Evolutionary conservation across 2,797 vertebrate genomes (phyloP), one percentile per base, ranked within the genome.

Genomic region (Chaetophractus vellerosus): DNA sequence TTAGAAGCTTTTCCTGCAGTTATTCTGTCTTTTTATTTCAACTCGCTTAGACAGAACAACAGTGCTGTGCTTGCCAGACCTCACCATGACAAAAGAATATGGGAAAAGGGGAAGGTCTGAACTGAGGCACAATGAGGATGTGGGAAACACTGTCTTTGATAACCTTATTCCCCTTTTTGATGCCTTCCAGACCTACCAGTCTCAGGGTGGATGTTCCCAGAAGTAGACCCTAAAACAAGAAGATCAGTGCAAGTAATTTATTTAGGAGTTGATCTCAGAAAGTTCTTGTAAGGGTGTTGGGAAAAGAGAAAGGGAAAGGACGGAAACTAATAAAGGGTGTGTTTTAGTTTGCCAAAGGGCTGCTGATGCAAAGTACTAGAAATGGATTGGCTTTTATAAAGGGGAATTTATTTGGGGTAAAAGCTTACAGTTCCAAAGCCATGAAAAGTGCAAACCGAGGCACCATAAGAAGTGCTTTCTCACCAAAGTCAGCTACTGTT

Each of bases 11-110:
- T 61, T 76, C 45, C 64, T n/a, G 9, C 1, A 9, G 15, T 72
- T 78, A 93, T 79, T n/a, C n/a, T 95, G 48, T 72, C 68, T 87
- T 72, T 93, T 28, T 61, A 83, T 91, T 91, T 83, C 52, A 75
- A 16, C 14, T 75, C 66, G 31, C 33, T 63, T 82, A 36, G 21
- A 2, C 18, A 74, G 41, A 79, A 36, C 68, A 79, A 45, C 24
- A 14, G 12, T 68, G 33, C 28, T 81, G n/a, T 57, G 88, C n/a
- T 92, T 59, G 6, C 36, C 82, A 91, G 88, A 63, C 7, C n/a
- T 74, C 48, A 59, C 23, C 57, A 23, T 4, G 36, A n/a, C 28
- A 78, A 66, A 48, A 33, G 38, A 90, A 83, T 24, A n/a, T 8
- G 5, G 55, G 21, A 79, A 15, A 79, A 86, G 24, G 26, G 26